Percentiles rank a stretch among this genome's conserved stretches.
phyloP scores from a whole-genome alignment of 1,140 invertebrate genomes.

The Drosophila watanabei region DNA sequence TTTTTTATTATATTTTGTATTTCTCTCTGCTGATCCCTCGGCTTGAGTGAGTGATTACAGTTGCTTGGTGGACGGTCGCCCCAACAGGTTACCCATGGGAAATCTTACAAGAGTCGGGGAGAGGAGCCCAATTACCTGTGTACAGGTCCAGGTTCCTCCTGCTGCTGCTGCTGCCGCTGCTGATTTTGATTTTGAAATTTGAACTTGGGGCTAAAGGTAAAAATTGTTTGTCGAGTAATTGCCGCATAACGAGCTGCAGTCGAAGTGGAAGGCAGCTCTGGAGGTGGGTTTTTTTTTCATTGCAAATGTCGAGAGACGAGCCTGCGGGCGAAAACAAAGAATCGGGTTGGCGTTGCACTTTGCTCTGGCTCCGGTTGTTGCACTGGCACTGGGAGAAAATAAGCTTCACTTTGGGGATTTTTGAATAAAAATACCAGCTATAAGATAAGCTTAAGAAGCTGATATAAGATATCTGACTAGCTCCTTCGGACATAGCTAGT shows the following conservation, averaged over 20 bases:
- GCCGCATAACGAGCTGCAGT: slow-evolving; percentile 75
- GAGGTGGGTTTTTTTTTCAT: slow-evolving; percentile 35
- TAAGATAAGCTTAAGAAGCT: no score
- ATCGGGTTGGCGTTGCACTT: slow-evolving; percentile 63
- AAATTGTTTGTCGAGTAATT: slow-evolving; percentile 84
- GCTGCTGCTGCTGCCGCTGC: slow-evolving; percentile 31
- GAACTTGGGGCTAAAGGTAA: slow-evolving; percentile 85
- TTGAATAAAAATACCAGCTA: background rate
- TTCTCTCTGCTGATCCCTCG: slow-evolving; percentile 38
- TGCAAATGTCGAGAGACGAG: slow-evolving; percentile 53
- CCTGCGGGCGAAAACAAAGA: slow-evolving; percentile 49
- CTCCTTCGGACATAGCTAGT: background rate
- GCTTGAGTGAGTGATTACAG: slow-evolving; percentile 80
- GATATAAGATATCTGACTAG: no score
- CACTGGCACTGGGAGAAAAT: slow-evolving; percentile 20
- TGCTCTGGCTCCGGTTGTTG: slow-evolving; percentile 42
- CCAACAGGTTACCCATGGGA: slow-evolving; percentile 83
- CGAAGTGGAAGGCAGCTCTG: slow-evolving; percentile 13
- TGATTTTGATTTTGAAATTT: slow-evolving; percentile 83
- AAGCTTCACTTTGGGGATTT: background rate
- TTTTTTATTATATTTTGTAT: background rate
- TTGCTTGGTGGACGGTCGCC: slow-evolving; percentile 49
- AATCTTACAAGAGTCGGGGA: slow-evolving; percentile 59
- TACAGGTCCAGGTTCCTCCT: slow-evolving; percentile 41
- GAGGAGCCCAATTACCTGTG: slow-evolving; percentile 67